Evolutionary conservation across 2,797 vertebrate species (phyloP), one percentile per base, ranked within the genome.

Genomic region (Falco rusticolus): DNA sequence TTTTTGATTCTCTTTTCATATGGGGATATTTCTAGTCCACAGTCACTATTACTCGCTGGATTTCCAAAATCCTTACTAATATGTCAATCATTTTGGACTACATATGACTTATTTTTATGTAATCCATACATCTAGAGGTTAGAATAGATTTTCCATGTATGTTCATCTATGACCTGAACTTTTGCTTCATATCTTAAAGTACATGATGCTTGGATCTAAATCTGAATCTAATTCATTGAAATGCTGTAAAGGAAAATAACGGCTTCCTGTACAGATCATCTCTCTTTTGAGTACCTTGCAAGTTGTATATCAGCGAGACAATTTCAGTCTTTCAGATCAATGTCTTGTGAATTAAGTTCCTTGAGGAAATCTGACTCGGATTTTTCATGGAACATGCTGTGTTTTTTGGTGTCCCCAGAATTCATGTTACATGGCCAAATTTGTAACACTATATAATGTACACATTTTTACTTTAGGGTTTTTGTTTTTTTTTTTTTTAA

Each of bases 321-420:
- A 41, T 54, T 74, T 87, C 20, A 59, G 5, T 76, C 43, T n/a
- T 78, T 56, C 31, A 57, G 63, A 63, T 41, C n/a, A 61, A 16
- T 48, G 22, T 66, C 26, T 68, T 68, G 10, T 50, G 33, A 78
- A 85, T 39, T 57, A 21, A 5, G 14, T 59, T 64, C 7, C 14
- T 75, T 3, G 10, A n/a, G 11, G 8, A 81, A 50, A 74, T 65
- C 6, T 56, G 31, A 50, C 6, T 85, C 20, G 57, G 24, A 37
- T 47, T n/a, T 61, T 75, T 75, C 14, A 53, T 29, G 19, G 11
- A 1, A 45, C 1, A 1, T 4, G 39, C 11, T 29, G 1, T n/a
- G 4, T 66, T 63, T 43, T 79, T 84, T 11, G 8, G 5, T 45
- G 14, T 45, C 11, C 18, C 7, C n/a, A 66, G 31, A 75, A 75